phyloP scores from a whole-genome alignment of 2,888 invertebrate genomes.

The Philopedon plagiatum region DNA sequence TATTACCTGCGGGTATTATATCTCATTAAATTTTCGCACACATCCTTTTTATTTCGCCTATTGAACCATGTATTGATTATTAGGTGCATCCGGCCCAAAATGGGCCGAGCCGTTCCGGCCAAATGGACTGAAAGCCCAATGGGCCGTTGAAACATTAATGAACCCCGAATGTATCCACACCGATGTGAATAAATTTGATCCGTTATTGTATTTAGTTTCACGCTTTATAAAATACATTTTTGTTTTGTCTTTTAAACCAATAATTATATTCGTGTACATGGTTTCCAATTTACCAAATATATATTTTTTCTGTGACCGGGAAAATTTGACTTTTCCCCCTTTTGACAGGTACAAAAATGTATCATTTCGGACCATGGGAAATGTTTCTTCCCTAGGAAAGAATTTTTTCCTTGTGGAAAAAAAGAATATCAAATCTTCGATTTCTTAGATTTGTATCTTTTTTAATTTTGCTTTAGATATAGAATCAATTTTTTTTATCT shows the following conservation, averaged over 20 bases:
- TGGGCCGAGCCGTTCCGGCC: slow-evolving; percentile 20
- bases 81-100: slow-evolving; percentile 24
- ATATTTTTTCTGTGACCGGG: no score
- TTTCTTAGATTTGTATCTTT: no score
- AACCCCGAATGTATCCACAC: slow-evolving; percentile 5
- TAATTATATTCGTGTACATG: no score
- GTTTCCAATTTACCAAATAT: no score
- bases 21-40: neutral
- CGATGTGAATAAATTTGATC: slow-evolving; percentile 30
- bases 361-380: no score
- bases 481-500: no score
- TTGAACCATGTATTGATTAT: slow-evolving; percentile 6
- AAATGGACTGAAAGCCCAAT: slow-evolving; percentile 30
- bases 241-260: neutral
- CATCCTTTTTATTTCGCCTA: slow-evolving; percentile 15
- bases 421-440: no score
- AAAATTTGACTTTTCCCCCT: no score
- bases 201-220: neutral
- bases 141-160: slow-evolving; percentile 32
- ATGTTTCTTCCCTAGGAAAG: no score
- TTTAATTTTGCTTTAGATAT: no score
- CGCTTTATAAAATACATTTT: neutral
- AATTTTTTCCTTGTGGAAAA: no score
- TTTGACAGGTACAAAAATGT: no score
- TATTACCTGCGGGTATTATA: neutral